Percentiles rank a stretch among this genome's conserved stretches.
These are phyloP conservation scores for Amiota mariae DNA, from an alignment of 2,888 invertebrate genomes.

Conservation along the genomic window DNA sequence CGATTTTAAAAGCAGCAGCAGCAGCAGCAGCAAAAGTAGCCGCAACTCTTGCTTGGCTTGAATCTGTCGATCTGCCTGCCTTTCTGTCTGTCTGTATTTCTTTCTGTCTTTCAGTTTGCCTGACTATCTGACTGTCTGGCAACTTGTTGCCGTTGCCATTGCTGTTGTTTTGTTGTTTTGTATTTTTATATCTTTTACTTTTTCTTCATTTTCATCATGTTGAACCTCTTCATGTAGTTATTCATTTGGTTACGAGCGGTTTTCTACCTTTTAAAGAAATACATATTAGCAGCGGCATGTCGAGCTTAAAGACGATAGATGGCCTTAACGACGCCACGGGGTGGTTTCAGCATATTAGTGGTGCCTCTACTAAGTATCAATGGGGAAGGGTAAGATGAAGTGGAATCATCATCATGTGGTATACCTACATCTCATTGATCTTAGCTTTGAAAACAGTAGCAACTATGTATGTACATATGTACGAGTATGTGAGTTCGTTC, in stretches of 20 bases:
- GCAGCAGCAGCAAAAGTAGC: not conserved
- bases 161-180: no score
- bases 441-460: conserved; percentile 70
- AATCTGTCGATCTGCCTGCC: no score
- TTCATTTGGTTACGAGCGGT: not conserved
- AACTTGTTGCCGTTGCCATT: not conserved
- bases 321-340: no score
- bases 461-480: conserved; percentile 49
- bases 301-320: no score
- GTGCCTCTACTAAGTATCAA: no score
- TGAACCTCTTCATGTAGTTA: no score
- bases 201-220: not conserved
- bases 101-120: not conserved
- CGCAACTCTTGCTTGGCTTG: not conserved
- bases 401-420: no score
- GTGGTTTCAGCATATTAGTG: no score
- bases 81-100: no score
- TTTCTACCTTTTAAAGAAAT: conserved; percentile 4
- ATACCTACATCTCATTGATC: conserved; percentile 60
- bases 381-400: no score
- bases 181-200: conserved; percentile 15
- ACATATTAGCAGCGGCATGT: no score
- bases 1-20: not conserved
- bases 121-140: not conserved
- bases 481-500: no score